phyloP scores from a whole-genome alignment of 1,140 invertebrate genomes.

The Listronotus bonariensis region DNA sequence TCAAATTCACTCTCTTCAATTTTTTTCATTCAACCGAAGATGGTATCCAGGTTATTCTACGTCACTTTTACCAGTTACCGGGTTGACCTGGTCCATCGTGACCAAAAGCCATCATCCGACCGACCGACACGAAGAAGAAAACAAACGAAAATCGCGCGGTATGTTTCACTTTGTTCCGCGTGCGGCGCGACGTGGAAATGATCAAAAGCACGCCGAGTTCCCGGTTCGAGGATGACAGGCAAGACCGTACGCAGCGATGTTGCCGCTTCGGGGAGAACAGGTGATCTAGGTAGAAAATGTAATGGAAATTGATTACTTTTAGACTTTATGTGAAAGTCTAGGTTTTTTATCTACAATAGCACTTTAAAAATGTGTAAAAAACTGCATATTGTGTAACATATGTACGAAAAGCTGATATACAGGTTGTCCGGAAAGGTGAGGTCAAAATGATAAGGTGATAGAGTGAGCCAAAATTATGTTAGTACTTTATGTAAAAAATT shows the following conservation, averaged over 20 bases:
- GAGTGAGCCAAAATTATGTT: no score
- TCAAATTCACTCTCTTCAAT: no score
- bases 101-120: constrained; percentile 7
- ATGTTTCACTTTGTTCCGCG: constrained; percentile 21
- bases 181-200: constrained; percentile 25
- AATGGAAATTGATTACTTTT: not conserved
- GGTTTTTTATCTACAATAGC: no score
- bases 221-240: constrained; percentile 28
- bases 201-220: constrained; percentile 28
- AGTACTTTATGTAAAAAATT: no score
- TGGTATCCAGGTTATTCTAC: no score
- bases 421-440: no score
- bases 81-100: constrained; percentile 4
- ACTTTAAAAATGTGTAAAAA: no score
- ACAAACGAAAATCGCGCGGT: constrained; percentile 1
- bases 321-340: no score
- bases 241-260: constrained; percentile 8
- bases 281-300: not conserved
- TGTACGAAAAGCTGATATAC: no score
- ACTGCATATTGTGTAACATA: no score
- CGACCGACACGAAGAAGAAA: constrained; percentile 16
- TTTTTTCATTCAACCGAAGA: no score
- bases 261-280: not conserved
- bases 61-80: not conserved
- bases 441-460: no score